Evolutionary conservation across 2,113 vertebrate species (phyloP).

Genomic region (Tenrec ecaudatus): DNA sequence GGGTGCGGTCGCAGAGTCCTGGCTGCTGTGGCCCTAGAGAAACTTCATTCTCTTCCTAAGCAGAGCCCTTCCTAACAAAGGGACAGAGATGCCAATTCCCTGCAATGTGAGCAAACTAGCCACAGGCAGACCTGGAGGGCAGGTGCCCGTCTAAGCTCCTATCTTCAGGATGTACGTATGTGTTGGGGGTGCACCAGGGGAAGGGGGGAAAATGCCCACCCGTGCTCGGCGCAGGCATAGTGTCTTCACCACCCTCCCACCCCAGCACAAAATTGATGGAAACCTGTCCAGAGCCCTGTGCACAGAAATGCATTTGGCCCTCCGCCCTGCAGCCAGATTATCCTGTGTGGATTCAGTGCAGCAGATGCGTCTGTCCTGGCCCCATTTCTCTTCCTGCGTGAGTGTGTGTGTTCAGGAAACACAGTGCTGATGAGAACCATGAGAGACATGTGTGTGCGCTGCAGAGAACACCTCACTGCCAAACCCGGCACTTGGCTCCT

Average conservation of each 20-base stretch:
- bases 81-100: background rate
- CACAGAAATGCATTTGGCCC: constrained; percentile 43
- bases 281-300: constrained; percentile 43
- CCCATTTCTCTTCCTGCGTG: background rate
- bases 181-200: background rate
- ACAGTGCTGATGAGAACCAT: constrained; percentile 13
- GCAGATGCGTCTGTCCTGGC: background rate
- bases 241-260: background rate
- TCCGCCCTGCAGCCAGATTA: background rate
- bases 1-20: background rate
- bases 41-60: background rate
- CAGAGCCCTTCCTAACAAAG: background rate
- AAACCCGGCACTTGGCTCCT: background rate
- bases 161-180: fast-evolving
- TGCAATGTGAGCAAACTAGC: background rate
- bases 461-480: background rate
- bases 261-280: background rate
- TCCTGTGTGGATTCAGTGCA: background rate
- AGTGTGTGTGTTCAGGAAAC: background rate
- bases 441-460: background rate
- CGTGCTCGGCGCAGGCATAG: background rate
- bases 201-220: background rate
- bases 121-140: background rate
- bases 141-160: background rate
- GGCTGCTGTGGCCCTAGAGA: background rate